Base-by-base conservation (phyloP, 2,888 invertebrate species). In the Cephus spinipes region DNA sequence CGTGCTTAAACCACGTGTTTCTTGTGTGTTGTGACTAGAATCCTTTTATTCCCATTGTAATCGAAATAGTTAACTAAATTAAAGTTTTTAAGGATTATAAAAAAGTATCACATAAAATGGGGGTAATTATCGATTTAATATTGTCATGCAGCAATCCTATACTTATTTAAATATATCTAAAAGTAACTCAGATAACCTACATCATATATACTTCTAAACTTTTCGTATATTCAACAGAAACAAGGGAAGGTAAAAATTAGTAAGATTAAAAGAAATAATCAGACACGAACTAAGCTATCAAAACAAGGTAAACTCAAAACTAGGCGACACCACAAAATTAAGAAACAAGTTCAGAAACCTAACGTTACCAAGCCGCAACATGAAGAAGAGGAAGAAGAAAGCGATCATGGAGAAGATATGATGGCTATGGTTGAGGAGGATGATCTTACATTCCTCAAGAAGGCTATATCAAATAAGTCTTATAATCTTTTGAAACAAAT, bases 341-440 rank as follows among this genome's bases (percentile, higher is more conserved):
- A 83, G 75, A 88, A 88, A 78, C 85, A 86, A 74, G 76, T 86
- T 32, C 88, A 89, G 69, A 86, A 90, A 68, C 85, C 87, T 68
- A 79, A 81, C 31, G 81, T 82, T 11, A 80, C 76, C 2, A 77
- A 80, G 69, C 68, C 80, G 68, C 78, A 76, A 3, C 75, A 83
- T 73, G 85, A 87, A 74, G 81, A 86, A 71, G 87, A 87, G 31
- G 91, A 91, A 76, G 89, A 90, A 73, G 93, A 92, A 82, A 92
- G 92, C 83, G 93, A 93, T 83, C 89, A 92, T 87, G 93, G 93
- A 12, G 92, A 93, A 81, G 93, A 93, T 86, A 90, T 94, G 88
- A 86, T 93, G 80, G 91, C 92, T 76, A 94, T 94, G 94, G 92
- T 94, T 68, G 94, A 94, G 55, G 86, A 92, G 77, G 93, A 94